These are phyloP conservation scores for Isotomurus palustris DNA, from an alignment of 2,888 invertebrate species.

Conservation along the genomic window DNA sequence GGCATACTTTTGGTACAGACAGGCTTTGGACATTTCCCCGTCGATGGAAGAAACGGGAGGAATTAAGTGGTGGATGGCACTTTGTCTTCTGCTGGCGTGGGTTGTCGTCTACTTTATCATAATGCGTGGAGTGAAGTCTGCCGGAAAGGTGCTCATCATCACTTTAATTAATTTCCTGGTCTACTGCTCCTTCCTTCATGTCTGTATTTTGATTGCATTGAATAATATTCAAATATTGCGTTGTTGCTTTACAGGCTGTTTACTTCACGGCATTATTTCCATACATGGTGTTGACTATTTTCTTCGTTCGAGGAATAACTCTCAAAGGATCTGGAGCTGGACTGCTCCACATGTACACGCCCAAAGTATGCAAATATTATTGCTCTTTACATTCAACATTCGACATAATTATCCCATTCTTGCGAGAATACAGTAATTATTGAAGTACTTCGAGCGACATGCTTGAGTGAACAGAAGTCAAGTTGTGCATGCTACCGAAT, in stretches of 20 bases:
- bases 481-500: too few species aligned
- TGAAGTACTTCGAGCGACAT: too few species aligned
- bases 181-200: background rate
- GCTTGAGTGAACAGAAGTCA: too few species aligned
- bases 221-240: too few species aligned
- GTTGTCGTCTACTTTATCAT: conserved; percentile 87
- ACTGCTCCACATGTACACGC: conserved; percentile 83
- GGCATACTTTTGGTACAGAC: conserved; percentile 88
- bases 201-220: background rate
- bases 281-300: conserved; percentile 86
- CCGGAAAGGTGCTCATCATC: conserved; percentile 68
- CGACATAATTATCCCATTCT: too few species aligned
- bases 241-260: conserved; percentile 62
- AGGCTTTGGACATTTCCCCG: conserved; percentile 80
- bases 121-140: conserved; percentile 94
- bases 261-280: conserved; percentile 95
- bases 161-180: background rate
- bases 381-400: background rate
- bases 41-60: conserved; percentile 78
- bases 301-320: conserved; percentile 85
- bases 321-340: conserved; percentile 81
- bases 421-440: too few species aligned
- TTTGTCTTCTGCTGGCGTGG: conserved; percentile 85
- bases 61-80: conserved; percentile 87
- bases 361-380: conserved; percentile 69